A percentile compares a stretch with the other conserved stretches of the same genome.
These are phyloP conservation scores for Pantherophis guttatus DNA, from an alignment of 2,113 vertebrate species.

Conservation along the genomic window DNA sequence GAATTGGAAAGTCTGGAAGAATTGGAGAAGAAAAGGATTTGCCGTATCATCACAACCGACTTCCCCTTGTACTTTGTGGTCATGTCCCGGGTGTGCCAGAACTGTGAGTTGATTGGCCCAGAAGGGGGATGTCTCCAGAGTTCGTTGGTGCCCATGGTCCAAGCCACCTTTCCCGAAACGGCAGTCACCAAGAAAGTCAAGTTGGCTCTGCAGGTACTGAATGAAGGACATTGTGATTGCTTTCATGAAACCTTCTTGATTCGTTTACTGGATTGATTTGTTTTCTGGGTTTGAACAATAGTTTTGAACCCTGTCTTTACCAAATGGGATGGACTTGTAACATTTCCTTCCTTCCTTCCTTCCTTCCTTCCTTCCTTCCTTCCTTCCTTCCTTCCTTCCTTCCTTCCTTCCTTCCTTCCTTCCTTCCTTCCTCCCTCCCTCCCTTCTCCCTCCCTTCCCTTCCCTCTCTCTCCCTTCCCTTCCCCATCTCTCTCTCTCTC, in stretches of 20 bases:
- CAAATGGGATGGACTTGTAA: not conserved
- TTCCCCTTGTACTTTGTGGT: slow-evolving; percentile 97
- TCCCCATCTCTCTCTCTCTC: too few relatives aligned
- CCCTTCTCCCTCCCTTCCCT: too few relatives aligned
- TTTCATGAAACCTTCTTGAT: not conserved
- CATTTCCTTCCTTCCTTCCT: not conserved
- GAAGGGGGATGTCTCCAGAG: slow-evolving; percentile 88
- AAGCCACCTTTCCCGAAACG: slow-evolving; percentile 88
- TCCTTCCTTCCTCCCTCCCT: rapidly evolving
- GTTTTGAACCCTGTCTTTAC: not conserved
- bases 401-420: too few relatives aligned
- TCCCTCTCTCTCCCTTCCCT: too few relatives aligned
- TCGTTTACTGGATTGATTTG: not conserved
- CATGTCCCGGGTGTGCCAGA: slow-evolving; percentile 90
- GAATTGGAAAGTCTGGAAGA: slow-evolving; percentile 93
- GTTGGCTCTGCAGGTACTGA: slow-evolving; percentile 89
- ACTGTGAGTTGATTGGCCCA: slow-evolving; percentile 86
- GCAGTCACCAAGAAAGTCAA: slow-evolving; percentile 94
- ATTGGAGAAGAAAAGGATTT: slow-evolving; percentile 89
- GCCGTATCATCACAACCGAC: slow-evolving; percentile 92
- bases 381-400: too few relatives aligned
- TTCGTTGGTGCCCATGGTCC: slow-evolving; percentile 86
- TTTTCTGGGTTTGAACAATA: not conserved
- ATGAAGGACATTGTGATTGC: not conserved
- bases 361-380: too few relatives aligned